These are phyloP conservation scores for Lucinisca nassula DNA, from an alignment of 2,888 invertebrate species.

Conservation along the genomic window DNA sequence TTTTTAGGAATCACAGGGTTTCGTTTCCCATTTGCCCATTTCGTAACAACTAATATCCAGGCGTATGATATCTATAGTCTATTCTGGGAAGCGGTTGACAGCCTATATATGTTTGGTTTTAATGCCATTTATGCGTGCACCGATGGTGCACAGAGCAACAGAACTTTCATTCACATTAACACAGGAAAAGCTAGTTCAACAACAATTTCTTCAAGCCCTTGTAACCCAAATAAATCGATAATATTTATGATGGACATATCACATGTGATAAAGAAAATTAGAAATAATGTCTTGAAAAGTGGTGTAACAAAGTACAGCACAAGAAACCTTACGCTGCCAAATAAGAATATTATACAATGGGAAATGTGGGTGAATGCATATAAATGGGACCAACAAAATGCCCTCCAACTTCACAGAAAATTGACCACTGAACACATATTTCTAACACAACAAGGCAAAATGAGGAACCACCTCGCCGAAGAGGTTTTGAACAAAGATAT, in stretches of 20 bases:
- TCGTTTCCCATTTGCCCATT: conserved; percentile 57
- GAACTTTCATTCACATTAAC: conserved; percentile 39
- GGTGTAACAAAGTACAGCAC: conserved; percentile 21
- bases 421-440: conserved; percentile 56
- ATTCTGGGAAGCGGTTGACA: conserved; percentile 51
- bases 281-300: conserved; percentile 60
- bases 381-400: conserved; percentile 60
- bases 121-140: conserved; percentile 36
- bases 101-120: conserved; percentile 38
- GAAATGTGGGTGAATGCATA: conserved; percentile 60
- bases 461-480: conserved; percentile 69
- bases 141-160: conserved; percentile 47
- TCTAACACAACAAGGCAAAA: conserved; percentile 48
- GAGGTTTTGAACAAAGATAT: conserved; percentile 64
- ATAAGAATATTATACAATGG: conserved; percentile 51
- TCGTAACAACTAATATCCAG: conserved; percentile 28
- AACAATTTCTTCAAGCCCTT: conserved; percentile 5
- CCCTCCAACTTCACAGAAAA: conserved; percentile 51
- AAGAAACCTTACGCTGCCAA: conserved; percentile 18
- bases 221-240: conserved; percentile 25
- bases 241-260: conserved; percentile 60
- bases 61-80: conserved; percentile 35
- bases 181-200: background rate
- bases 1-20: conserved; percentile 60
- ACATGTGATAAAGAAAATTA: conserved; percentile 57